Evolutionary conservation across 2,797 vertebrate genomes (phyloP), one percentile per base, ranked within the genome.

Genomic region (Babyrousa celebensis): DNA sequence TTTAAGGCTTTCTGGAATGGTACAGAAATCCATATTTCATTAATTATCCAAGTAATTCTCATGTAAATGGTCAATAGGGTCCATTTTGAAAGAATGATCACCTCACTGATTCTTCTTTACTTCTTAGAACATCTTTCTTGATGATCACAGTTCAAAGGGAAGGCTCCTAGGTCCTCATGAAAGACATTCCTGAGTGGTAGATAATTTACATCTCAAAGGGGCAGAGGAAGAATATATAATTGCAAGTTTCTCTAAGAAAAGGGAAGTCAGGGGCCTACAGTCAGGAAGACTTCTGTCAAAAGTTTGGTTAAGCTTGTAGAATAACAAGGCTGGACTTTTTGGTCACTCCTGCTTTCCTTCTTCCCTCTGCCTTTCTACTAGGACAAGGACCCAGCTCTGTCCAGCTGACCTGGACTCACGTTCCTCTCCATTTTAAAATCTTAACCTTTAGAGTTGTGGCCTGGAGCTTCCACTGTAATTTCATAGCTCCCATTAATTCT

Each of bases 401-500:
- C 23, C 18, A 52, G 4, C 0, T 29, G 12, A 32, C 8, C 9
- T 5, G 12, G 4, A 16, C 25, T 78, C 27, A 32, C 5, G 7
- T 11, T 87, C 20, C 52, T 91, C 58, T 67, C 3, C 2, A 32
- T 85, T 72, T 71, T 95, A 85, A 74, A 65, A 5, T 72, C 67
- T 43, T 25, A 43, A 9, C 27, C 8, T 56, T 79, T 48, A 63
- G 14, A 83, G 18, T 52, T 25, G 5, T n/a, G 29, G 6, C 85
- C 58, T 62, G 15, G n/a, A 89, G 21, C 25, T 58, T 92, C 43
- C 56, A 25, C 15, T 58, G 25, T 70, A 9, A 85, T 68, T 94
- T 56, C 29, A 40, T 12, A 95, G 43, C 32, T 87, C 23, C 78
- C 78, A 40, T 83, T 90, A 93, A 93, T 95, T 95, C 71, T 96